Evolutionary conservation across 2,888 invertebrate genomes (phyloP).

Genomic region (Cancer borealis): DNA sequence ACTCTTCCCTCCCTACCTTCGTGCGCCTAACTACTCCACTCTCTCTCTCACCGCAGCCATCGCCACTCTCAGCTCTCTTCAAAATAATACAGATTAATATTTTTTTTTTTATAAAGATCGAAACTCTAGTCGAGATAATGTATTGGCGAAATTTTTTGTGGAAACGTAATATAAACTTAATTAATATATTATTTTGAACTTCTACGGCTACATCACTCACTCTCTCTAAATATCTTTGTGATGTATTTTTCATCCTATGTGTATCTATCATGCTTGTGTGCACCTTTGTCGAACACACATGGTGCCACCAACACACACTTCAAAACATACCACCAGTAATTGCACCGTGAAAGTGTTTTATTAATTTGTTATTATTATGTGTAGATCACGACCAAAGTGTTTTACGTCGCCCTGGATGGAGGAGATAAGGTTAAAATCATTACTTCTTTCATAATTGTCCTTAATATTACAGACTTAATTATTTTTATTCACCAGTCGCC

Average conservation of each 20-base stretch:
- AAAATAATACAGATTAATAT: background rate
- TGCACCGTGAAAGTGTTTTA: background rate
- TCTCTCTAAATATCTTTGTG: background rate
- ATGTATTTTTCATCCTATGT: background rate
- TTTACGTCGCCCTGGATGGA: background rate
- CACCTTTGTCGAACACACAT: background rate
- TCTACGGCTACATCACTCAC: background rate
- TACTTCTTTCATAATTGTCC: background rate
- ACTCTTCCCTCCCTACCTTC: background rate
- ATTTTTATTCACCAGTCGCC: background rate
- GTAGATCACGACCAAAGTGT: conserved; percentile 13
- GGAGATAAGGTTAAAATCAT: background rate
- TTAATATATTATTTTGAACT: background rate
- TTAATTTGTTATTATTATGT: background rate
- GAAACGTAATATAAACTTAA: background rate
- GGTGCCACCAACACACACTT: background rate
- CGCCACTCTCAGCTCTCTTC: background rate
- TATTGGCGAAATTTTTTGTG: background rate
- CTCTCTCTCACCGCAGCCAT: background rate
- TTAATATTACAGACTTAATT: background rate
- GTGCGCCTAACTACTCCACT: background rate
- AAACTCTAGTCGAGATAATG: background rate
- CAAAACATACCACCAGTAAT: background rate
- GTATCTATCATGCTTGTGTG: background rate
- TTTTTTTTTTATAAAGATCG: background rate